A percentile compares a stretch with the other conserved stretches of the same genome.
These are phyloP conservation scores for Acanthoscelides obtectus DNA, from an alignment of 2,888 invertebrate genomes.

Conservation along the genomic window DNA sequence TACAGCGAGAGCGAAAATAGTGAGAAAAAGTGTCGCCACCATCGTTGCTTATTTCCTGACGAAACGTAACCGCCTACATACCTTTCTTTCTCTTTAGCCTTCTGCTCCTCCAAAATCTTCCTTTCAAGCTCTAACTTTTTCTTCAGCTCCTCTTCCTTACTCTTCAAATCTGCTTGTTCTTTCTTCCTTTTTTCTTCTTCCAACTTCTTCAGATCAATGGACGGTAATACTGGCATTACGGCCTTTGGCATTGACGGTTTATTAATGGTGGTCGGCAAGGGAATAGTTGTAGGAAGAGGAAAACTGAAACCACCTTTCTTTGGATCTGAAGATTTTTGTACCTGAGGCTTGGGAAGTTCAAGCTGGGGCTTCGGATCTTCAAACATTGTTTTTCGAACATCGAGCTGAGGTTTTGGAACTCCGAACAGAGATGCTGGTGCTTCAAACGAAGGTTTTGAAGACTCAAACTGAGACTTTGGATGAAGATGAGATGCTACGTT, in stretches of 20 bases:
- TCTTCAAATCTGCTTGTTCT: constrained; percentile 18
- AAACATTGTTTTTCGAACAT: background rate
- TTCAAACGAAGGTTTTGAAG: background rate
- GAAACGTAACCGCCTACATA: no score
- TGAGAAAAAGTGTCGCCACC: no score
- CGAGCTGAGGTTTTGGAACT: background rate
- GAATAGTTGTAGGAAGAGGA: background rate
- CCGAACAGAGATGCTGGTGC: background rate
- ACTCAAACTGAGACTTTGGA: background rate
- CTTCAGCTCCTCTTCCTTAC: constrained; percentile 20
- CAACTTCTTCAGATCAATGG: constrained; percentile 1
- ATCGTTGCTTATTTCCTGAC: no score
- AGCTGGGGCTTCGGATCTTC: background rate
- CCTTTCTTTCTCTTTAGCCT: constrained; percentile 11
- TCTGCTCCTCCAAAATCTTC: constrained; percentile 11
- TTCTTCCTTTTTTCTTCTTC: constrained; percentile 21
- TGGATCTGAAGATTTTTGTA: background rate
- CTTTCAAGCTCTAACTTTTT: constrained; percentile 17
- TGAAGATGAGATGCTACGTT: background rate
- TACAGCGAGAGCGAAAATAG: no score
- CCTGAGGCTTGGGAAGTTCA: background rate
- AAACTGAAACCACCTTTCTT: constrained; percentile 1
- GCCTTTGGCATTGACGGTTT: background rate
- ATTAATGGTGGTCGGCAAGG: background rate
- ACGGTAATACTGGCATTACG: background rate